Percentiles rank a stretch among this genome's conserved stretches.
Evolutionary conservation across 92 coral and sea anemone genomes (phyloP).

Genomic region (Isaurus tuberculatus): DNA sequence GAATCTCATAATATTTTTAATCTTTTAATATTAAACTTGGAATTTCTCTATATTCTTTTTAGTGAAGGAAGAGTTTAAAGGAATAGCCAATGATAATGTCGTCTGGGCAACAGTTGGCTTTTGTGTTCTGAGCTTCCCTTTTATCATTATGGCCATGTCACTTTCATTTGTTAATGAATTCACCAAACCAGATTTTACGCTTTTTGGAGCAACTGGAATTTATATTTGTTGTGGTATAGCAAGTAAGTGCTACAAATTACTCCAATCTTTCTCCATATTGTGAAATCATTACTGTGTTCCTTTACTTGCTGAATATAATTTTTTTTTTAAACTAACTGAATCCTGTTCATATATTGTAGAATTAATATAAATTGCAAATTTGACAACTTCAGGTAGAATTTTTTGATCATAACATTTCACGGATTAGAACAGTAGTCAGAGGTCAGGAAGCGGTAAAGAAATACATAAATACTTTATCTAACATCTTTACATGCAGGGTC

Average conservation of each 20-base stretch:
- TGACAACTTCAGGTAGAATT: no score
- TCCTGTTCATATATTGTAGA: no score
- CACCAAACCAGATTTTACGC: slow-evolving; percentile 77
- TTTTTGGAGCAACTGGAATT: slow-evolving; percentile 85
- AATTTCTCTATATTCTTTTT: slow-evolving; percentile 4
- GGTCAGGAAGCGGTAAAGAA: no score
- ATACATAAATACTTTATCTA: no score
- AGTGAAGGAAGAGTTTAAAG: slow-evolving; percentile 88
- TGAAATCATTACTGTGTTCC: no score
- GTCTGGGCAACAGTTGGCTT: slow-evolving; percentile 90
- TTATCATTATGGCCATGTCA: slow-evolving; percentile 63
- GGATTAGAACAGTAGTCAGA: no score
- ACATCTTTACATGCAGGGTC: no score
- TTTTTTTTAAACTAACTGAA: no score
- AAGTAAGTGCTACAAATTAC: slow-evolving; percentile 64
- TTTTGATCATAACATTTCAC: no score
- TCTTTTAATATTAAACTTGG: neutral
- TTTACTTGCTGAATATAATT: no score
- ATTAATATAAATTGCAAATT: no score
- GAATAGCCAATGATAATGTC: slow-evolving; percentile 82
- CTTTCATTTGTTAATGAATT: slow-evolving; percentile 93
- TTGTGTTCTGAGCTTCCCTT: slow-evolving; percentile 69
- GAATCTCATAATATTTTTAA: neutral
- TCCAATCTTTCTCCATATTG: no score
- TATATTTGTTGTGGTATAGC: slow-evolving; percentile 79